Percentiles rank a stretch among this genome's conserved stretches.
Evolutionary conservation across 2,113 vertebrate genomes (phyloP).

Genomic region (Eurypyga helias): DNA sequence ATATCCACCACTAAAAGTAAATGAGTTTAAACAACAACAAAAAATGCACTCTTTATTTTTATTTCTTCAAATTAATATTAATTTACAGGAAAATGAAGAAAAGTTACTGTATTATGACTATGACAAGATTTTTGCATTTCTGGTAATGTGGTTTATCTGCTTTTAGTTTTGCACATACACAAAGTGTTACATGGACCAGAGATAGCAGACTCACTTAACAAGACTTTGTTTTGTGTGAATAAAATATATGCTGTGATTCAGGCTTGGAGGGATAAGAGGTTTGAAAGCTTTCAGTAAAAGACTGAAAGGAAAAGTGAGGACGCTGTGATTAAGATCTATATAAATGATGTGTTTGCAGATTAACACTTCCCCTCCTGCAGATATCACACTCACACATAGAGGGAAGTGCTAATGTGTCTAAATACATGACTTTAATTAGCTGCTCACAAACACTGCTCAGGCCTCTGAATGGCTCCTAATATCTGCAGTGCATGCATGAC

Average conservation of each 20-base stretch:
- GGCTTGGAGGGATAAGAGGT: background rate
- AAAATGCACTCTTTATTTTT: background rate
- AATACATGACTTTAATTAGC: background rate
- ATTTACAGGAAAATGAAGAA: background rate
- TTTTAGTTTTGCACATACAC: background rate
- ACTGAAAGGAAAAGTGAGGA: conserved; percentile 37
- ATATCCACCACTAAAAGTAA: background rate
- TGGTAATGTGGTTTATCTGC: background rate
- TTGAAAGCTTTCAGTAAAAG: background rate
- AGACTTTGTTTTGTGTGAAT: background rate
- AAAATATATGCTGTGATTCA: background rate
- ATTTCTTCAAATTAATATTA: background rate
- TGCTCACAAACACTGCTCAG: background rate
- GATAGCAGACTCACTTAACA: background rate
- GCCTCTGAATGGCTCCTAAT: background rate
- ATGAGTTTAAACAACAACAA: background rate
- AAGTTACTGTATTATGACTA: background rate
- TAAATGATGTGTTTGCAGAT: background rate
- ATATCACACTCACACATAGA: background rate
- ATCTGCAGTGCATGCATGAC: background rate
- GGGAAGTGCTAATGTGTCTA: background rate
- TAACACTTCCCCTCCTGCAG: background rate
- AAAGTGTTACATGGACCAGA: background rate
- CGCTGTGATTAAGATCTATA: background rate
- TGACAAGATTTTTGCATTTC: background rate